phyloP scores from a whole-genome alignment of 2,113 vertebrate genomes.

The Chlamydotis undulata region DNA sequence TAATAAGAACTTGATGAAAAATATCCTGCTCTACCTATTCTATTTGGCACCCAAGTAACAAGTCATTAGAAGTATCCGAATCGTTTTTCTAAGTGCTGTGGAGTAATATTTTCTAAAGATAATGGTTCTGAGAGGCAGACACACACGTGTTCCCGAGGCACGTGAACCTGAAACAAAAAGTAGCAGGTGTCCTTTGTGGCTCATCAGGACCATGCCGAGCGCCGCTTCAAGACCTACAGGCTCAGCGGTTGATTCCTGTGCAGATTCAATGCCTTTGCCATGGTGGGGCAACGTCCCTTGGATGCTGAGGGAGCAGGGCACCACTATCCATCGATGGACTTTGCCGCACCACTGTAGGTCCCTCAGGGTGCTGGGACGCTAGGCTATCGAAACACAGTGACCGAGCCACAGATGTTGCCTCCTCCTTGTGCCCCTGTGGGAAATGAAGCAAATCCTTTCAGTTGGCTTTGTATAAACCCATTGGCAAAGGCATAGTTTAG shows the following conservation, averaged over 20 bases:
- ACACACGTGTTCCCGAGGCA: rapidly evolving
- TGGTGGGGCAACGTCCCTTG: not conserved
- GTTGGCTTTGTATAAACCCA: not conserved
- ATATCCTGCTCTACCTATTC: constrained; percentile 10
- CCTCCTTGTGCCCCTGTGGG: not conserved
- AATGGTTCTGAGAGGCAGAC: not conserved
- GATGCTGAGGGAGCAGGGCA: not conserved
- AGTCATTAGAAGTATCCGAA: not conserved
- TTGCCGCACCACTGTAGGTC: rapidly evolving
- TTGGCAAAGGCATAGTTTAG: not conserved
- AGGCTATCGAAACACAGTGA: rapidly evolving
- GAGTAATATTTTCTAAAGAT: not conserved
- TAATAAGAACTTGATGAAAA: constrained; percentile 55
- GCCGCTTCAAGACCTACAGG: rapidly evolving
- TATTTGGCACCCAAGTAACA: not conserved
- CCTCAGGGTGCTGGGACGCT: rapidly evolving
- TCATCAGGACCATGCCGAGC: not conserved
- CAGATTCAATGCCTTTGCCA: not conserved
- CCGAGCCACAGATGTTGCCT: rapidly evolving
- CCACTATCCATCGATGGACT: rapidly evolving
- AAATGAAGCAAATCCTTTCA: not conserved
- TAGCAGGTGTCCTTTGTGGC: not conserved
- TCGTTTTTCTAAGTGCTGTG: not conserved
- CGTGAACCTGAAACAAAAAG: not conserved
- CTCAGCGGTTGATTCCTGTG: rapidly evolving